Conservation (phyloP, 2,888 invertebrate genomes). For the Cryptophagus acutangulus region DNA sequence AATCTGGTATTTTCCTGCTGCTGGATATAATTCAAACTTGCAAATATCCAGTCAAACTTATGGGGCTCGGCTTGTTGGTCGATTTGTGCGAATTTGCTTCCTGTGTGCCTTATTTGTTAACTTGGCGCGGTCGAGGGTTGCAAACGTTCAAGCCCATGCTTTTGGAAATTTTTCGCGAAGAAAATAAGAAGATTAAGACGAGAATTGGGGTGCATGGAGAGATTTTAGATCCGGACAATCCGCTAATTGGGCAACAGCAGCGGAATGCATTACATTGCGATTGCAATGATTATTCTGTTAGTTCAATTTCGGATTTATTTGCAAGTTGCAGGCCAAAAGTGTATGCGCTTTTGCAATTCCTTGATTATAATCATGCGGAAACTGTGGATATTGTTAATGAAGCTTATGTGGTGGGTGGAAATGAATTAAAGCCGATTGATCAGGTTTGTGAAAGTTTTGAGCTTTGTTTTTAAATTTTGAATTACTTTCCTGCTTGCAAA, state of each 20-base stretch:
- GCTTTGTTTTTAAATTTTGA: no score
- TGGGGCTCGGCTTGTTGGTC: constrained; percentile 44
- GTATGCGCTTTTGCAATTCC: constrained; percentile 45
- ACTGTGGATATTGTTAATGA: constrained; percentile 40
- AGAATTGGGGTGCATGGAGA: constrained; percentile 38
- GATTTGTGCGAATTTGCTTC: constrained; percentile 44
- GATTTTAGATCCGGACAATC: constrained; percentile 43
- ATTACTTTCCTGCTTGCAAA: no score
- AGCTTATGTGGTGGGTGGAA: constrained; percentile 42
- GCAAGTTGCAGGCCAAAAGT: constrained; percentile 49
- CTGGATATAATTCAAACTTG: constrained; percentile 46
- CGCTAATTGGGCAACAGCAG: constrained; percentile 46
- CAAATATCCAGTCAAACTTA: constrained; percentile 40
- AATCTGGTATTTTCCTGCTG: constrained; percentile 37
- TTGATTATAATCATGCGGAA: constrained; percentile 38
- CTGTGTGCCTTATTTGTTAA: constrained; percentile 45
- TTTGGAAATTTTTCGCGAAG: constrained; percentile 45
- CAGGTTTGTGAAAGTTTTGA: no score
- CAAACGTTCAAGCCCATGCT: constrained; percentile 43
- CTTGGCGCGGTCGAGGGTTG: constrained; percentile 44
- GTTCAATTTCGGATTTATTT: constrained; percentile 43
- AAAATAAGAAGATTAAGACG: constrained; percentile 41
- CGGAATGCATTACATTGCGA: constrained; percentile 37
- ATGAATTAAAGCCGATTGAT: constrained; percentile 39
- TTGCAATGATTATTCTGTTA: constrained; percentile 36